Conservation (phyloP, 2,113 vertebrate genomes). For the Tringa solitaria region DNA sequence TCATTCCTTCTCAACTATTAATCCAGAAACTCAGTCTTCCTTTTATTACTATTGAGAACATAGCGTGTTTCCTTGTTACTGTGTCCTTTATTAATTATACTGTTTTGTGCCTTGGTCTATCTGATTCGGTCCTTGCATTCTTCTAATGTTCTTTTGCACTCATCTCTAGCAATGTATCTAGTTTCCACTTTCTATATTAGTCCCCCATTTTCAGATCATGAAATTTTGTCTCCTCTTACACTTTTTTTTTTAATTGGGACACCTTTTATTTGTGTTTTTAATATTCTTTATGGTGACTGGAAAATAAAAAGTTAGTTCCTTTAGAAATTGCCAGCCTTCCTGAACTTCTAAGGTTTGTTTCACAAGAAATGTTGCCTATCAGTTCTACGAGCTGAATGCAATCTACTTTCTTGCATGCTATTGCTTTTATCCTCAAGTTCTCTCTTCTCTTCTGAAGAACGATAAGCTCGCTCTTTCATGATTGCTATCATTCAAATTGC, state of each 20-base stretch:
- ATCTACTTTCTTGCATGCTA: neutral
- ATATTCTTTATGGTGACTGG: neutral
- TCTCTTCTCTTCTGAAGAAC: neutral
- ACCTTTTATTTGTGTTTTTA: neutral
- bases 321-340: neutral
- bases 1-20: neutral
- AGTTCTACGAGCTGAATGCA: neutral
- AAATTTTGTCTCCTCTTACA: neutral
- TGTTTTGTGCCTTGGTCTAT: neutral
- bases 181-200: neutral
- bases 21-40: neutral
- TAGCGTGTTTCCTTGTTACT: neutral
- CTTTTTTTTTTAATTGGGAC: neutral
- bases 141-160: neutral
- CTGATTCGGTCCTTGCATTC: neutral
- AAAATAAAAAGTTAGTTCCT: neutral
- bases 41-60: neutral
- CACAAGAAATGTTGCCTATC: neutral
- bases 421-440: neutral
- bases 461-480: neutral
- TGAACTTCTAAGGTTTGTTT: neutral
- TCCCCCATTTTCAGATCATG: neutral
- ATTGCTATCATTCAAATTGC: neutral
- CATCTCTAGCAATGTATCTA: neutral
- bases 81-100: neutral